Evolutionary conservation across 2,797 vertebrate species (phyloP).

Genomic region (Trachurus trachurus): DNA sequence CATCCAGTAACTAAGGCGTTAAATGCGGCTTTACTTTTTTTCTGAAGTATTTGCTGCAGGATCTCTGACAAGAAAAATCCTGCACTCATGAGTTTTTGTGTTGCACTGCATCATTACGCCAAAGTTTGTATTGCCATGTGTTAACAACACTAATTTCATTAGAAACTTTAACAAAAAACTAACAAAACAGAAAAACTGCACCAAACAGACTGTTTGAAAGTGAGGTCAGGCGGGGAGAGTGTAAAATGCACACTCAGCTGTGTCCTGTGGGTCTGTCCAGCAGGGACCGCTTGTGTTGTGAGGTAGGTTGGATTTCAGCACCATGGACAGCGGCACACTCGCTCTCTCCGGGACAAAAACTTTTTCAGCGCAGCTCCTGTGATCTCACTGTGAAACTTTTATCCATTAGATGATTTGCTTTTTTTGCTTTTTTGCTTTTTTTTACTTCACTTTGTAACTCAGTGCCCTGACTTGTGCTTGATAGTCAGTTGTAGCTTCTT

Average conservation of each 20-base stretch:
- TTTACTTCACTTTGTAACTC: constrained; percentile 24
- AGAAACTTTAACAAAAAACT: background rate
- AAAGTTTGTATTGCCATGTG: background rate
- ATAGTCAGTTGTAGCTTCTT: constrained; percentile 26
- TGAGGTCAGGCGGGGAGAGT: constrained; percentile 12
- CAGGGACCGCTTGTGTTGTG: constrained; percentile 32
- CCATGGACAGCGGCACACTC: constrained; percentile 63
- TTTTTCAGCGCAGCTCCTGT: constrained; percentile 32
- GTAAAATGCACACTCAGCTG: constrained; percentile 24
- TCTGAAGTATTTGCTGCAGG: constrained; percentile 39
- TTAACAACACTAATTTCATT: background rate
- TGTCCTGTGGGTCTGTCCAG: constrained; percentile 34
- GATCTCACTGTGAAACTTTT: constrained; percentile 37
- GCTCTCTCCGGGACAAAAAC: constrained; percentile 27
- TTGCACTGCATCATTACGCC: constrained; percentile 24
- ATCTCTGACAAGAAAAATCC: constrained; percentile 39
- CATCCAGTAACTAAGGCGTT: background rate
- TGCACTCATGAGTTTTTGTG: constrained; percentile 41
- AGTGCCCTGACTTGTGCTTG: constrained; percentile 7
- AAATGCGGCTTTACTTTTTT: background rate
- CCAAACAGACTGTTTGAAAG: constrained; percentile 23
- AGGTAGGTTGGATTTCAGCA: constrained; percentile 71
- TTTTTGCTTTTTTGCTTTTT: background rate
- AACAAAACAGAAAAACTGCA: background rate
- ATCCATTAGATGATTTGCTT: constrained; percentile 7